phyloP scores from a whole-genome alignment of 2,113 vertebrate genomes.

The Hemicordylus capensis region DNA sequence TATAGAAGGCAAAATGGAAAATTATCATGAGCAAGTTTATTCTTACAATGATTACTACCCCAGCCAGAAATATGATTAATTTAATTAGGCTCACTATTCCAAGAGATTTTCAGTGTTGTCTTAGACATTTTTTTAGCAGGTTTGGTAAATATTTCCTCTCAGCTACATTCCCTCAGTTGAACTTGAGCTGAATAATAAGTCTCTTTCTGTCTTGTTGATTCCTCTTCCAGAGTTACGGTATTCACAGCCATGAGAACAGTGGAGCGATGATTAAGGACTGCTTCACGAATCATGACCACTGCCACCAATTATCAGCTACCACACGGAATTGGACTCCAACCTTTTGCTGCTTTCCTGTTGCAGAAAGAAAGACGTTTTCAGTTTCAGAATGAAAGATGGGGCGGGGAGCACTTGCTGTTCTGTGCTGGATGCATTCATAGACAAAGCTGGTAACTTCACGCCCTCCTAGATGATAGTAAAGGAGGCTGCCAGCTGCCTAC shows the following conservation, averaged over 20 bases:
- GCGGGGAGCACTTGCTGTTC: not conserved
- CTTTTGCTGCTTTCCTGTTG: not conserved
- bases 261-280: not conserved
- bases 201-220: not conserved
- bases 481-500: too few species aligned
- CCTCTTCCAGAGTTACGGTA: not conserved
- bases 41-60: not conserved
- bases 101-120: not conserved
- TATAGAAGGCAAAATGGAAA: conserved; percentile 17
- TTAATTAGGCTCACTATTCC: conserved; percentile 21
- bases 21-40: conserved; percentile 1
- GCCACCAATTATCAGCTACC: not conserved
- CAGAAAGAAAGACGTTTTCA: not conserved
- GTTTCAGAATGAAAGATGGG: too few species aligned
- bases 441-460: not conserved
- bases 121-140: not conserved
- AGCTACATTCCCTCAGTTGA: not conserved
- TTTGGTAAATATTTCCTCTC: not conserved
- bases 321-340: not conserved
- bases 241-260: not conserved
- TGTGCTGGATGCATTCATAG: not conserved
- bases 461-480: not conserved
- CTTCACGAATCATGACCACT: not conserved
- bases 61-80: conserved; percentile 30
- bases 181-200: not conserved